phyloP scores from a whole-genome alignment of 1,140 invertebrate species.

The fruit fly (Drosophila melanogaster) region Release_6_plus_ISO1_MT NT_033779.5:1565501-1566000 shows the following conservation, averaged over 20 bases:
- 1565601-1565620: slow-evolving; percentile 19
- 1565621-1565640: slow-evolving; percentile 22
- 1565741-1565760: slow-evolving; percentile 10
- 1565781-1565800: background rate
- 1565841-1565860: slow-evolving; percentile 66
- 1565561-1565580: slow-evolving; percentile 60
- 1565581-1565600: slow-evolving; percentile 22
- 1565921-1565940: slow-evolving; percentile 2
- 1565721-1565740: slow-evolving; percentile 48
- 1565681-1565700: slow-evolving; percentile 61
- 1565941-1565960: background rate
- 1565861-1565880: slow-evolving; percentile 65
- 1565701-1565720: slow-evolving; percentile 29
- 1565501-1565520: slow-evolving; percentile 18
- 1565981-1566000: slow-evolving; percentile 10
- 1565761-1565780: slow-evolving; percentile 16
- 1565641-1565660: slow-evolving; percentile 34
- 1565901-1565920: slow-evolving; percentile 67
- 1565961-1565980: slow-evolving; percentile 21
- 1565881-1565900: slow-evolving; percentile 43
- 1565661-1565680: slow-evolving; percentile 81
- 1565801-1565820: background rate
- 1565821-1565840: slow-evolving; percentile 27
- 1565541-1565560: slow-evolving; percentile 74
- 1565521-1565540: slow-evolving; percentile 44